Conservation (phyloP, 2,888 invertebrate species). For the Eueremaeus valkanovi region DNA sequence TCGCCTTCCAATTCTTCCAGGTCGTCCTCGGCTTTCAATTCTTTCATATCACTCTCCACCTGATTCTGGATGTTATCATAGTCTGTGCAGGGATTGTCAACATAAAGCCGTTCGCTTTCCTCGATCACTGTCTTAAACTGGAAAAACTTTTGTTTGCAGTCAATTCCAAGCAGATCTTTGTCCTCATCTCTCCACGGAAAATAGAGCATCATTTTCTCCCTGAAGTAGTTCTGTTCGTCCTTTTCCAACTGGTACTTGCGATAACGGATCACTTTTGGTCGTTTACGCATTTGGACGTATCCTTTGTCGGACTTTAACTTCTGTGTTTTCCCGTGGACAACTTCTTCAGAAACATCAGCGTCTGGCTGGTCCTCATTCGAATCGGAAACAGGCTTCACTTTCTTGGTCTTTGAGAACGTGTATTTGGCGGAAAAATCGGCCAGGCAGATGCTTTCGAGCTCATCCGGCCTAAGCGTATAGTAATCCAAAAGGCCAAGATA, state of each 20-base stretch:
- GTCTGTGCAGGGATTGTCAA: too few species aligned
- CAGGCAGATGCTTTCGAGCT: slow-evolving; percentile 48
- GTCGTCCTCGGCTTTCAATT: too few species aligned
- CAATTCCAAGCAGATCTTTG: not conserved
- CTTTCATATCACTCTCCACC: too few species aligned
- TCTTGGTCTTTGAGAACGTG: not conserved
- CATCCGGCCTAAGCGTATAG: slow-evolving; percentile 48
- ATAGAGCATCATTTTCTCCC: slow-evolving; percentile 49
- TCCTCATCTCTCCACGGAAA: slow-evolving; percentile 47
- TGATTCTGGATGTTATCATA: too few species aligned
- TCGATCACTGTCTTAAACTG: too few species aligned
- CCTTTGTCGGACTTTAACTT: not conserved
- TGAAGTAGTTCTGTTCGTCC: slow-evolving; percentile 44
- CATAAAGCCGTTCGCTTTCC: too few species aligned
- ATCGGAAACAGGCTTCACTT: too few species aligned
- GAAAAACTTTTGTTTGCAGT: too few species aligned
- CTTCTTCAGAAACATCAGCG: slow-evolving; percentile 25
- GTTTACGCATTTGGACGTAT: not conserved
- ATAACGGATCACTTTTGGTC: not conserved
- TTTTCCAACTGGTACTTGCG: not conserved
- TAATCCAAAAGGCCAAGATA: slow-evolving; percentile 47
- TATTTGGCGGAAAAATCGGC: slow-evolving; percentile 49
- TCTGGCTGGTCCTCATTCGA: too few species aligned
- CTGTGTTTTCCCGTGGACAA: not conserved
- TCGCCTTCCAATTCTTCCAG: too few species aligned